A percentile compares a stretch with the other conserved stretches of the same genome.
These are phyloP conservation scores for Nasonia oneida DNA, from an alignment of 2,888 invertebrate genomes.

Conservation along the genomic window DNA sequence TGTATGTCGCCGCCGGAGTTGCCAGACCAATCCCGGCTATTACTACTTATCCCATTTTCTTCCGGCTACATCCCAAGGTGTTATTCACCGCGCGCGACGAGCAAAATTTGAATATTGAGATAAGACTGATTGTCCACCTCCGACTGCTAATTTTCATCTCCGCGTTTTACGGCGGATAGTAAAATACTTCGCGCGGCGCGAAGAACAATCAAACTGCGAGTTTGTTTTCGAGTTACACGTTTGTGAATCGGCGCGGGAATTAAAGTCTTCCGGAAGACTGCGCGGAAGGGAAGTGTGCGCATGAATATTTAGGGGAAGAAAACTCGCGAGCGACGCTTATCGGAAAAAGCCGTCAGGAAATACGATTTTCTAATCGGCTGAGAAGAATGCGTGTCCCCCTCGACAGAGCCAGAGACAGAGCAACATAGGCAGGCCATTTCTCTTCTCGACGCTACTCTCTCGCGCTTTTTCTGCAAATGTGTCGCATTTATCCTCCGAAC, in stretches of 20 bases:
- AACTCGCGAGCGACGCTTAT: slow-evolving; percentile 46
- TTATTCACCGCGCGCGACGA: not conserved
- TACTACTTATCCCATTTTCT: slow-evolving; percentile 18
- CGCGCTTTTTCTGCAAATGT: slow-evolving; percentile 44
- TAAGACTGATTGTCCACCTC: slow-evolving; percentile 4
- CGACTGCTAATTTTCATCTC: not conserved
- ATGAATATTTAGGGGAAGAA: not conserved
- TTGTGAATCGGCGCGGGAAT: not conserved
- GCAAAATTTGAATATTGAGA: slow-evolving; percentile 11
- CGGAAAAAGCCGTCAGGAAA: slow-evolving; percentile 43
- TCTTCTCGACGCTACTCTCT: slow-evolving; percentile 34
- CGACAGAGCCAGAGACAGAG: slow-evolving; percentile 20
- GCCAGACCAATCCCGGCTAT: slow-evolving; percentile 9
- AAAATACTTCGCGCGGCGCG: not conserved
- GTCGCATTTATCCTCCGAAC: slow-evolving; percentile 53
- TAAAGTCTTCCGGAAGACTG: not conserved
- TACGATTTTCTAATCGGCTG: slow-evolving; percentile 61
- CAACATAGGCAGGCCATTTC: slow-evolving; percentile 42
- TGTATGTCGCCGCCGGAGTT: not conserved
- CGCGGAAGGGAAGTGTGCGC: not conserved
- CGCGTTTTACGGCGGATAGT: not conserved
- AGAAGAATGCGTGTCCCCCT: slow-evolving; percentile 44
- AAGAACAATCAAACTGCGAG: not conserved
- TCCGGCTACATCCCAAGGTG: not conserved
- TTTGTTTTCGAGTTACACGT: not conserved